Evolutionary conservation across 2,888 invertebrate species (phyloP).

Genomic region (Nephrotoma guestfalica): DNA sequence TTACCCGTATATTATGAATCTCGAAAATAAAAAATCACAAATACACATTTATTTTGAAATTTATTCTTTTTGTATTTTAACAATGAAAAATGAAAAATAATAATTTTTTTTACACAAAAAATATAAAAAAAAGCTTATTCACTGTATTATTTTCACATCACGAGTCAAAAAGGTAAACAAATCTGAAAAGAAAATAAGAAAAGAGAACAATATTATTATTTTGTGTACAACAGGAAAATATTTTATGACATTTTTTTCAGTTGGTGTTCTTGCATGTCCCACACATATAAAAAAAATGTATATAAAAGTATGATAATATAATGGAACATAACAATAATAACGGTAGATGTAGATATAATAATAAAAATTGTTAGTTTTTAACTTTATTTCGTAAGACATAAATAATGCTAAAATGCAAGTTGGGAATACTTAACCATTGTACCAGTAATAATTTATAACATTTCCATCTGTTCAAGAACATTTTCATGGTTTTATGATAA

Average conservation of each 20-base stretch:
- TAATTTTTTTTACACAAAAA: neutral
- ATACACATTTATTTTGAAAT: neutral
- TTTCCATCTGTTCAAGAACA: neutral
- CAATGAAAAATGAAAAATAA: neutral
- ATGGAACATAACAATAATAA: no score
- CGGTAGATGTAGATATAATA: neutral
- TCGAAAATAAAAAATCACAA: neutral
- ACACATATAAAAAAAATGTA: neutral
- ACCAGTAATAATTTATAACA: neutral
- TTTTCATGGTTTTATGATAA: neutral
- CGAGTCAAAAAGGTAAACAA: neutral
- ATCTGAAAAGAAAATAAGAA: neutral
- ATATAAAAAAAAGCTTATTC: neutral
- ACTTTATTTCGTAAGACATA: neutral
- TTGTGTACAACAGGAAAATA: neutral
- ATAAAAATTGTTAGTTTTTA: neutral
- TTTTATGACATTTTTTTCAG: neutral
- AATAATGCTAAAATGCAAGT: neutral
- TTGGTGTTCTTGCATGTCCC: neutral
- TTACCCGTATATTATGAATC: neutral
- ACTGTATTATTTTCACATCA: neutral
- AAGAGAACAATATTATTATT: neutral
- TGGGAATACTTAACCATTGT: neutral
- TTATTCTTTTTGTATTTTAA: neutral
- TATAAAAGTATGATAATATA: no score